These are phyloP conservation scores for Etheostoma spectabile DNA, from an alignment of 2,113 vertebrate species.

Conservation along the genomic window DNA sequence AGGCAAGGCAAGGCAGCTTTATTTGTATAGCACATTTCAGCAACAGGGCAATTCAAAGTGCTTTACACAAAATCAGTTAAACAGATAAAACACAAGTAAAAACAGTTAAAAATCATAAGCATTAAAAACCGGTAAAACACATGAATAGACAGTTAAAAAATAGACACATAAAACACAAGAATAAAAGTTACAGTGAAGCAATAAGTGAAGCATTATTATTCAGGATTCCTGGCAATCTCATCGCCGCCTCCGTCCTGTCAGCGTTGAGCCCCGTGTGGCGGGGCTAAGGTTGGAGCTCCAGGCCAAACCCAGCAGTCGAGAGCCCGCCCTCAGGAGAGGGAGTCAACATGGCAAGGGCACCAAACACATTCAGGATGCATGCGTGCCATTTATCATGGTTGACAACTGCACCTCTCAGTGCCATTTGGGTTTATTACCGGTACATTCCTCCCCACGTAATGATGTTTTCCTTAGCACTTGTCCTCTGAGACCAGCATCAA, in stretches of 20 bases:
- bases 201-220: slow-evolving; percentile 19
- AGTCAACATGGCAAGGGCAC: slow-evolving; percentile 81
- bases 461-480: slow-evolving; percentile 79
- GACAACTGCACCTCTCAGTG: slow-evolving; percentile 79
- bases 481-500: slow-evolving; percentile 76
- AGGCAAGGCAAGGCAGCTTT: no score
- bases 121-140: no score
- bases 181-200: no score
- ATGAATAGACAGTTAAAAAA: no score
- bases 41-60: no score
- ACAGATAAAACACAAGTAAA: no score
- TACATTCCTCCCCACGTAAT: slow-evolving; percentile 81
- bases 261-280: slow-evolving; percentile 39
- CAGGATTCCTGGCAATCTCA: slow-evolving; percentile 33
- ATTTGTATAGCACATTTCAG: no score
- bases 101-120: no score
- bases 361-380: slow-evolving; percentile 79
- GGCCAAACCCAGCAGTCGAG: slow-evolving; percentile 70
- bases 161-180: no score
- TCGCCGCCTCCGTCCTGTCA: slow-evolving; percentile 51
- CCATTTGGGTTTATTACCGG: slow-evolving; percentile 84
- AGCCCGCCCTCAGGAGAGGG: slow-evolving; percentile 69
- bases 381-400: slow-evolving; percentile 79
- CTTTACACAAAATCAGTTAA: no score
- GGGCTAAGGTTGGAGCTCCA: slow-evolving; percentile 70